Percentiles rank a stretch among this genome's conserved stretches.
These are phyloP conservation scores for Lysandra bellargus DNA, from an alignment of 2,888 invertebrate genomes.

Conservation along the genomic window DNA sequence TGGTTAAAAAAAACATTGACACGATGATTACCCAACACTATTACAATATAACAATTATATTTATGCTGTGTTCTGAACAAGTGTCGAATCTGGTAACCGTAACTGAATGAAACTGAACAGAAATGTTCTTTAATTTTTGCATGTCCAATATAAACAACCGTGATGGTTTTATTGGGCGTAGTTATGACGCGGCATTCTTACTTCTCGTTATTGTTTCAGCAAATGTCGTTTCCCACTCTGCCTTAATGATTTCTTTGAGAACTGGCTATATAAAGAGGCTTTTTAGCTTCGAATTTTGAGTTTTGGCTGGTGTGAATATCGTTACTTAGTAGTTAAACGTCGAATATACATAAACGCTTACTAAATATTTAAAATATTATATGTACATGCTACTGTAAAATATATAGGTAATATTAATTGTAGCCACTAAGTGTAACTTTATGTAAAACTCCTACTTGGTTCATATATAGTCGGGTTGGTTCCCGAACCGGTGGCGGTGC, in stretches of 20 bases:
- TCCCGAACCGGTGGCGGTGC: no score
- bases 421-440: no score
- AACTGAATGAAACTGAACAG: neutral
- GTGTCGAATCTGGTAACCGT: neutral
- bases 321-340: no score
- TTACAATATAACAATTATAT: no score
- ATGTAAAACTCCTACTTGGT: no score
- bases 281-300: neutral
- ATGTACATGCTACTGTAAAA: no score
- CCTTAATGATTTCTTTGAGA: neutral
- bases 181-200: neutral
- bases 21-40: no score
- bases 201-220: slow-evolving; percentile 17
- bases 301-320: neutral
- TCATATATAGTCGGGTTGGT: no score
- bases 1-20: no score
- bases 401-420: no score
- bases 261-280: neutral
- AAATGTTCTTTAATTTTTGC: slow-evolving; percentile 24
- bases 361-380: no score
- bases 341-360: no score
- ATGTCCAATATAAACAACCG: slow-evolving; percentile 26
- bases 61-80: neutral
- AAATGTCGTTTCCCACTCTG: slow-evolving; percentile 21
- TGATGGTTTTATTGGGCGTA: slow-evolving; percentile 20